These are phyloP conservation scores for Euura lappo DNA, from an alignment of 1,140 invertebrate species.

Conservation along the genomic window DNA sequence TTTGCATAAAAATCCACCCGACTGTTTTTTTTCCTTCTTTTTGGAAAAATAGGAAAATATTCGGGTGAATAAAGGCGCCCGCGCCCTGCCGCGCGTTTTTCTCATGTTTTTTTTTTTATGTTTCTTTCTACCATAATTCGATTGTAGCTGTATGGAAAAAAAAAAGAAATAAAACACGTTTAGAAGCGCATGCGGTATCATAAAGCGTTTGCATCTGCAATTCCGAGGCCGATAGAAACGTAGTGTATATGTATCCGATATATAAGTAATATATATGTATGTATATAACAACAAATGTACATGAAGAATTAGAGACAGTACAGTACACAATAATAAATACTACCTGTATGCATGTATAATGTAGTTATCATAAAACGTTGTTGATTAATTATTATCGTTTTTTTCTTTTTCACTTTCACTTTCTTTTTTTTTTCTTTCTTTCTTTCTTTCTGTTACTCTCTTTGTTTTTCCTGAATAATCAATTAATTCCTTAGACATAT, in stretches of 20 bases:
- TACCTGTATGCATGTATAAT: slow-evolving; percentile 47
- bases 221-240: not conserved
- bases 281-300: slow-evolving; percentile 53
- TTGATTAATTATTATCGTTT: slow-evolving; percentile 21
- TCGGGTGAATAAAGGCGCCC: no score
- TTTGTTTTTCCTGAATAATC: not conserved
- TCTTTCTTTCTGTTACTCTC: not conserved
- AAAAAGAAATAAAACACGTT: no score
- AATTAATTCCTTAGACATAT: not conserved
- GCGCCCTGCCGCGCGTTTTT: no score
- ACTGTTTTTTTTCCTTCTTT: no score
- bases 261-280: slow-evolving; percentile 29
- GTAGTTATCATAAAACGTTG: slow-evolving; percentile 27
- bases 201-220: not conserved
- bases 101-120: no score
- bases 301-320: slow-evolving; percentile 64
- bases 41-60: no score
- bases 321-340: slow-evolving; percentile 66
- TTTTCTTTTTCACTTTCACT: slow-evolving; percentile 12
- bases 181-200: no score
- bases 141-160: no score
- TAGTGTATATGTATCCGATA: not conserved
- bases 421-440: slow-evolving; percentile 12
- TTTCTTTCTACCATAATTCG: no score
- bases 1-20: no score